phyloP scores from a whole-genome alignment of 2,888 invertebrate genomes.

The Clunio marinus region DNA sequence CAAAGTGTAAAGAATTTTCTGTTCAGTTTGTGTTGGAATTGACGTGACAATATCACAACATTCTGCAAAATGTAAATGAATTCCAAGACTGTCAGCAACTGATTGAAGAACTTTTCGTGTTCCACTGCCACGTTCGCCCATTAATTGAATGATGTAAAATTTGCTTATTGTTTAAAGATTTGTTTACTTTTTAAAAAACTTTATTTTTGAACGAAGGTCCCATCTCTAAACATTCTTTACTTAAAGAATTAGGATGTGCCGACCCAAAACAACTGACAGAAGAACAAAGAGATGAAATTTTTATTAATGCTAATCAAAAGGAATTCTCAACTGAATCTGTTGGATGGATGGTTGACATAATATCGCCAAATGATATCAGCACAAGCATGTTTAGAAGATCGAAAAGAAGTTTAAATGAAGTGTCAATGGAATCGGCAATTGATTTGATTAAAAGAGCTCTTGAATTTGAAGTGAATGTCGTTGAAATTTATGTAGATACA shows the following conservation, averaged over 20 bases:
- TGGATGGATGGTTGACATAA: slow-evolving; percentile 87
- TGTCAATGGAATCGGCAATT: slow-evolving; percentile 95
- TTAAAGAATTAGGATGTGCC: slow-evolving; percentile 77
- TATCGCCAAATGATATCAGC: slow-evolving; percentile 84
- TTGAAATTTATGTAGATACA: slow-evolving; percentile 94
- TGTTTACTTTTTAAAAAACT: too few relatives aligned
- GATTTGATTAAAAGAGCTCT: slow-evolving; percentile 72
- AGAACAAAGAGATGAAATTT: slow-evolving; percentile 80
- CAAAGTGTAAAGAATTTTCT: slow-evolving; percentile 67
- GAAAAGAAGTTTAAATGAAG: slow-evolving; percentile 90
- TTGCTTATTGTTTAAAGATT: too few relatives aligned
- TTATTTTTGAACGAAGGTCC: too few relatives aligned
- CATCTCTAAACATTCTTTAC: slow-evolving; percentile 59
- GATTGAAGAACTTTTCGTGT: slow-evolving; percentile 59
- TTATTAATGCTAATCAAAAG: slow-evolving; percentile 67
- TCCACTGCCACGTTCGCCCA: slow-evolving; percentile 67
- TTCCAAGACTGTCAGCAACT: slow-evolving; percentile 58
- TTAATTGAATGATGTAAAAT: slow-evolving; percentile 67
- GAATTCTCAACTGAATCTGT: slow-evolving; percentile 59
- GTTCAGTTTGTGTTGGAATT: slow-evolving; percentile 78
- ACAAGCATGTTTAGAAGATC: slow-evolving; percentile 80
- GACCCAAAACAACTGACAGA: slow-evolving; percentile 94
- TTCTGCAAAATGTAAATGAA: slow-evolving; percentile 66
- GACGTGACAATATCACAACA: slow-evolving; percentile 72
- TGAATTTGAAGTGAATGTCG: slow-evolving; percentile 74